phyloP scores from a whole-genome alignment of 2,113 vertebrate species.

The Chunga burmeisteri region DNA sequence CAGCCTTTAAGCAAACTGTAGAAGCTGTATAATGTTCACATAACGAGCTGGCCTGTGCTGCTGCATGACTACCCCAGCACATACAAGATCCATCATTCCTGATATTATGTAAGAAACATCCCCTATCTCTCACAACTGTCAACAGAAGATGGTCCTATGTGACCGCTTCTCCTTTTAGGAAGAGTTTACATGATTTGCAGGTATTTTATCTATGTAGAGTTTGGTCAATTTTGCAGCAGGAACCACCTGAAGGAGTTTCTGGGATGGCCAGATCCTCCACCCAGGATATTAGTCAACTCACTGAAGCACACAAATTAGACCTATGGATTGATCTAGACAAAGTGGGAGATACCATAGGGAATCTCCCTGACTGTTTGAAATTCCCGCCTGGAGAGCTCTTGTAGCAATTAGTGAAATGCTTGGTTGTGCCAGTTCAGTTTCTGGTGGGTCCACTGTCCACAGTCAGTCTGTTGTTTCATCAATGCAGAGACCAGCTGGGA shows the following conservation, averaged over 20 bases:
- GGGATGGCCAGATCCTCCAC: background rate
- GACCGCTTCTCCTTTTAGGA: background rate
- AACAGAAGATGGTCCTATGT: background rate
- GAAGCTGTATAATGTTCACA: background rate
- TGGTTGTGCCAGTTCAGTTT: background rate
- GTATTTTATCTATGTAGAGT: background rate
- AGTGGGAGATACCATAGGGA: background rate
- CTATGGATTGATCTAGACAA: background rate
- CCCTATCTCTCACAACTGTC: background rate
- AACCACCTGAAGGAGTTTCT: background rate
- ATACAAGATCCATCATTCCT: background rate
- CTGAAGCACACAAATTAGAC: background rate
- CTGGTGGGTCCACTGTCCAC: background rate
- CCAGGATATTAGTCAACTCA: background rate
- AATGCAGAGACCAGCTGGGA: background rate
- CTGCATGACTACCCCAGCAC: background rate
- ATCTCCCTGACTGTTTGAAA: background rate
- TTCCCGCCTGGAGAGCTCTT: background rate
- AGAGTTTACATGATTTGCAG: background rate
- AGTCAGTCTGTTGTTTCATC: background rate
- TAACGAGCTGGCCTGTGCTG: background rate
- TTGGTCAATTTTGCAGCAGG: background rate
- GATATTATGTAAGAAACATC: background rate
- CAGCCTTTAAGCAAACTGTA: background rate
- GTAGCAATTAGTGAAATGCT: background rate